Conservation (phyloP, 2,113 vertebrate genomes). For the Raja brachyura region DNA sequence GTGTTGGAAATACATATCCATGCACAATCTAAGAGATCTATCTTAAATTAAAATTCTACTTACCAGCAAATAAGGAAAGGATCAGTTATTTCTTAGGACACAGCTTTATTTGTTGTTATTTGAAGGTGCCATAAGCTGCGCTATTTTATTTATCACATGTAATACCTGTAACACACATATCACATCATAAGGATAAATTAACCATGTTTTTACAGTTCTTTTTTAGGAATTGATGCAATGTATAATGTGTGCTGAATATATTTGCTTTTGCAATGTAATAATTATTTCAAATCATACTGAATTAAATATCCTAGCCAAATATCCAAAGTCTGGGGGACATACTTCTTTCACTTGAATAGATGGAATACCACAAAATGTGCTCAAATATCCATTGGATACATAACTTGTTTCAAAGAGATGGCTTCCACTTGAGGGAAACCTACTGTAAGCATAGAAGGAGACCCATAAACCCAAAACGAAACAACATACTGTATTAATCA, state of each 20-base stretch:
- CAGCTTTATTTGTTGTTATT: not conserved
- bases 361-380: not conserved
- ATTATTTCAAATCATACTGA: not conserved
- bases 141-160: not conserved
- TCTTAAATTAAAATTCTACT: not conserved
- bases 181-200: not conserved
- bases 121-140: not conserved
- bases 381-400: not conserved
- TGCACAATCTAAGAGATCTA: not conserved
- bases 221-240: not conserved
- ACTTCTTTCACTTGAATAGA: not conserved
- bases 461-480: not conserved
- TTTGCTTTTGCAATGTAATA: not conserved
- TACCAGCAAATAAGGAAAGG: not conserved
- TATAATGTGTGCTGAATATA: not conserved
- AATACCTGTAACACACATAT: too few species aligned
- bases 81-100: not conserved
- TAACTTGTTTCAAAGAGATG: not conserved
- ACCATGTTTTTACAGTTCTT: not conserved
- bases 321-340: not conserved
- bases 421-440: not conserved
- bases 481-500: not conserved
- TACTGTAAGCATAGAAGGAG: not conserved
- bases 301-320: not conserved
- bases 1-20: not conserved